phyloP scores from a whole-genome alignment of 2,888 invertebrate genomes.

The Anthoptus insignis region DNA sequence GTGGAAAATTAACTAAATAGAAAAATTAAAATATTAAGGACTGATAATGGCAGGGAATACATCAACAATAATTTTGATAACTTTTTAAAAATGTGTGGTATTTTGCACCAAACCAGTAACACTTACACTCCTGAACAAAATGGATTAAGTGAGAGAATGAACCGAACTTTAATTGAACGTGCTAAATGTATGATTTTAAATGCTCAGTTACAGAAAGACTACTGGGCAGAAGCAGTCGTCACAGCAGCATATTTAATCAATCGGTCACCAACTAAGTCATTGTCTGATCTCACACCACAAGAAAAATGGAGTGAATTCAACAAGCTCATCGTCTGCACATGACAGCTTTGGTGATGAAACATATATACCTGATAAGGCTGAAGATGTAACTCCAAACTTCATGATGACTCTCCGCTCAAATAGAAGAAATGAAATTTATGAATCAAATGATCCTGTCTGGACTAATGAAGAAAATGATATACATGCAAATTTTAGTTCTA shows the following conservation, averaged over 20 bases:
- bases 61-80: slow-evolving; percentile 28
- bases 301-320: slow-evolving; percentile 59
- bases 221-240: slow-evolving; percentile 57
- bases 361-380: too few relatives aligned
- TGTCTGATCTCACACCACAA: slow-evolving; percentile 53
- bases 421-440: too few relatives aligned
- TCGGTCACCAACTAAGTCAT: slow-evolving; percentile 31
- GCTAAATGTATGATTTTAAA: slow-evolving; percentile 39
- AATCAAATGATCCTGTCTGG: too few relatives aligned
- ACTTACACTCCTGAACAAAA: slow-evolving; percentile 58
- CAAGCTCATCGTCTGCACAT: slow-evolving; percentile 62
- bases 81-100: slow-evolving; percentile 54
- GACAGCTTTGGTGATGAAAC: too few relatives aligned
- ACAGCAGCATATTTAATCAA: slow-evolving; percentile 46
- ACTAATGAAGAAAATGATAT: too few relatives aligned
- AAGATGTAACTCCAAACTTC: too few relatives aligned
- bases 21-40: slow-evolving; percentile 42
- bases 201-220: slow-evolving; percentile 37
- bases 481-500: too few relatives aligned
- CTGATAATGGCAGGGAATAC: slow-evolving; percentile 44
- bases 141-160: slow-evolving; percentile 56
- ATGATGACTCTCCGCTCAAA: too few relatives aligned
- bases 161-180: slow-evolving; percentile 41
- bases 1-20: slow-evolving; percentile 43
- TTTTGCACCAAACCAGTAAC: slow-evolving; percentile 46